Percentiles rank a stretch among this genome's conserved stretches.
Evolutionary conservation across 2,797 vertebrate species (phyloP).

Genomic region (Danio choprae): DNA sequence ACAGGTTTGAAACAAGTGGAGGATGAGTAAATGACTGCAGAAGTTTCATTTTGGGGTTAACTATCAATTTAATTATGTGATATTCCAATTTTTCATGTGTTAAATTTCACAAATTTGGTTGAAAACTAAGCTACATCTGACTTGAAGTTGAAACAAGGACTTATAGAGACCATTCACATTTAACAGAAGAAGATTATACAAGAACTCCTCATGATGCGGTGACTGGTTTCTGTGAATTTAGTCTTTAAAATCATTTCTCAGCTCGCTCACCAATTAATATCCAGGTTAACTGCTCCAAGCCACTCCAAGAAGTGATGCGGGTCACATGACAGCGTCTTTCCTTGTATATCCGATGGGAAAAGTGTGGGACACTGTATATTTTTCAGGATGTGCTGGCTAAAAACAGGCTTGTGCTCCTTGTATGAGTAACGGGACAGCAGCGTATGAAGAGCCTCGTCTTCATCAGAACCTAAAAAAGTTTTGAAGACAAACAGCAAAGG

Average conservation of each 20-base stretch:
- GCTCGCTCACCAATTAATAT: slow-evolving; percentile 79
- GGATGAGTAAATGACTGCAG: too few relatives aligned
- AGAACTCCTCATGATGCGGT: neutral
- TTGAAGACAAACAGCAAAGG: neutral
- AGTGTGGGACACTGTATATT: slow-evolving; percentile 80
- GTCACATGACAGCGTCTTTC: slow-evolving; percentile 75
- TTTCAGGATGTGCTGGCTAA: slow-evolving; percentile 68
- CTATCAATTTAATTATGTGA: too few relatives aligned
- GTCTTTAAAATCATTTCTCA: neutral
- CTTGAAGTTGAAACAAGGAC: too few relatives aligned
- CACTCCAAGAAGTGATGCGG: slow-evolving; percentile 86
- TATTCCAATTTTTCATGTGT: too few relatives aligned
- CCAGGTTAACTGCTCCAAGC: slow-evolving; percentile 84
- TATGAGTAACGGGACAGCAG: slow-evolving; percentile 83
- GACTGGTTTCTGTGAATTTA: neutral
- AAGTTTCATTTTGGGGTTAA: too few relatives aligned
- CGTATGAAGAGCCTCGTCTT: slow-evolving; percentile 72
- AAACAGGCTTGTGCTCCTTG: slow-evolving; percentile 76
- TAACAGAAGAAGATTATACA: neutral
- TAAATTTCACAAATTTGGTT: too few relatives aligned
- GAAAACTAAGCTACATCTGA: too few relatives aligned
- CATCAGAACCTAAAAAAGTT: slow-evolving; percentile 65
- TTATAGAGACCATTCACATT: neutral
- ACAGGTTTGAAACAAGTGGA: too few relatives aligned
- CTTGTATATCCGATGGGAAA: slow-evolving; percentile 70